Conservation (phyloP, 2,797 vertebrate species). For the Sciaenops ocellatus region DNA sequence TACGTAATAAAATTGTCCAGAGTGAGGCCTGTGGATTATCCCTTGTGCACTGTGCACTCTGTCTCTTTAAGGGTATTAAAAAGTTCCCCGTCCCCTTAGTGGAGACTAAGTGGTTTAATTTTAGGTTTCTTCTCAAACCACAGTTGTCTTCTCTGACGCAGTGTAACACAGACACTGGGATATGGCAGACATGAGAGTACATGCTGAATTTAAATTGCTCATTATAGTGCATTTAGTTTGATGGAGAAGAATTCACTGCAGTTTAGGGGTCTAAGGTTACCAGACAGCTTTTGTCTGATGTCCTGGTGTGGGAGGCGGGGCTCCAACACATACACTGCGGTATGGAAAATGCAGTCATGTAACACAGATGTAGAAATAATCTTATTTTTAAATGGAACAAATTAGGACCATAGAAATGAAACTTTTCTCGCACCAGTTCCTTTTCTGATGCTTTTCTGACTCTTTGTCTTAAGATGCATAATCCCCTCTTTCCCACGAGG, state of each 20-base stretch:
- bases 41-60: background rate
- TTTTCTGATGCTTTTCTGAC: background rate
- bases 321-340: conserved; percentile 37
- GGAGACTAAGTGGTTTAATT: conserved; percentile 26
- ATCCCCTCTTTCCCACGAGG: conserved; percentile 42
- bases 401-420: conserved; percentile 2
- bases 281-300: conserved; percentile 82
- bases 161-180: conserved; percentile 27
- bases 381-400: conserved; percentile 39
- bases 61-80: background rate
- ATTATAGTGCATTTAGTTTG: conserved; percentile 69
- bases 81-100: background rate
- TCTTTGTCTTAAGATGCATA: conserved; percentile 26
- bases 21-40: background rate
- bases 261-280: conserved; percentile 81
- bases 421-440: background rate
- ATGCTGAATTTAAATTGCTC: conserved; percentile 75
- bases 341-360: conserved; percentile 54
- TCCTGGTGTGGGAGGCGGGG: conserved; percentile 65
- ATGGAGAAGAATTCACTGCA: conserved; percentile 64
- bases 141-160: background rate
- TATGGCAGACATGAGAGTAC: conserved; percentile 51
- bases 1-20: background rate
- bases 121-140: conserved; percentile 8
- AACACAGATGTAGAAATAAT: conserved; percentile 42